Percentiles rank a stretch among this genome's conserved stretches.
Evolutionary conservation across 2,888 invertebrate genomes (phyloP).

Genomic region (Lepeophtheirus nordmannii): DNA sequence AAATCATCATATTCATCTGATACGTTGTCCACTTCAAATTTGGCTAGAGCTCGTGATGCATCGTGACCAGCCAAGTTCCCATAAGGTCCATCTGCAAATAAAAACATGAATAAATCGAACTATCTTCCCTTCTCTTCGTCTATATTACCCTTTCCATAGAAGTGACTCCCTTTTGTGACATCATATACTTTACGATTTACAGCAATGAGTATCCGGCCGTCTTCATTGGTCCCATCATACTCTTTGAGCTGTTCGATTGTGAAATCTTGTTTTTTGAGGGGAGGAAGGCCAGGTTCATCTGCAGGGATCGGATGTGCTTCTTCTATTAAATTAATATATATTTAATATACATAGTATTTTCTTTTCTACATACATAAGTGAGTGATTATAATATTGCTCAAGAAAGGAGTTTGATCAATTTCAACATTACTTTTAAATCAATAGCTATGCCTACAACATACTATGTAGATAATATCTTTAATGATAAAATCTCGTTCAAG

Average conservation of each 20-base stretch:
- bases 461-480: too few species aligned
- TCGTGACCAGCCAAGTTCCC: slow-evolving; percentile 85
- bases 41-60: slow-evolving; percentile 84
- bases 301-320: slow-evolving; percentile 47
- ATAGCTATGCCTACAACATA: too few species aligned
- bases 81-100: slow-evolving; percentile 66
- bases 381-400: not conserved
- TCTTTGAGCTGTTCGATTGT: slow-evolving; percentile 67
- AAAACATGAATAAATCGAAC: not conserved
- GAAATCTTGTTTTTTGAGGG: slow-evolving; percentile 68
- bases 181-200: slow-evolving; percentile 92
- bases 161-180: slow-evolving; percentile 61
- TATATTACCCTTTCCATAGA: slow-evolving; percentile 17
- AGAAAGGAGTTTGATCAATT: not conserved
- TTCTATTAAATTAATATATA: not conserved
- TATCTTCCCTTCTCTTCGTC: not conserved
- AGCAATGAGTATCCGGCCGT: slow-evolving; percentile 74
- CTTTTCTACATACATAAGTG: not conserved
- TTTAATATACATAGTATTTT: not conserved
- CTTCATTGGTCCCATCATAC: slow-evolving; percentile 69
- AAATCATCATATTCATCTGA: slow-evolving; percentile 84
- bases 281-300: slow-evolving; percentile 51
- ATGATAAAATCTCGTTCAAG: too few species aligned
- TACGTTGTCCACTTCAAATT: slow-evolving; percentile 62
- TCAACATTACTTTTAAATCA: not conserved